These are phyloP conservation scores for Trissonchulus latispiculum DNA, from an alignment of 2,888 invertebrate genomes.

Conservation along the genomic window DNA sequence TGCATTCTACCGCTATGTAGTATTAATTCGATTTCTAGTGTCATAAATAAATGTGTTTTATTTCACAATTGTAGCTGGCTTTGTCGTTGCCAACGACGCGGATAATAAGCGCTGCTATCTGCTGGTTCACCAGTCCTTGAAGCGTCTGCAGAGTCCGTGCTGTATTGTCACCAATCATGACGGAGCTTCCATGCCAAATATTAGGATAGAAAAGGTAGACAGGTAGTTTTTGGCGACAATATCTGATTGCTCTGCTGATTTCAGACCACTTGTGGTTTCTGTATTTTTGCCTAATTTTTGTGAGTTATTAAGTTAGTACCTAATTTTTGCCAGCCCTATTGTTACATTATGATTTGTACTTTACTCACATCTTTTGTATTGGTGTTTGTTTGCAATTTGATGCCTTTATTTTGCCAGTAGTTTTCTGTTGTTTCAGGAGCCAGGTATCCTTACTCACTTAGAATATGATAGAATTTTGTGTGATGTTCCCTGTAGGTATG, in stretches of 20 bases:
- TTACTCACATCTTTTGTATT: not conserved
- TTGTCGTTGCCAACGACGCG: constrained; percentile 92
- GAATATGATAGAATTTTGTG: constrained; percentile 85
- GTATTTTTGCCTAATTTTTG: too few relatives aligned
- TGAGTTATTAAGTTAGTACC: too few relatives aligned
- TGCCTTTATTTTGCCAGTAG: too few relatives aligned
- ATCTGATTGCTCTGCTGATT: too few relatives aligned
- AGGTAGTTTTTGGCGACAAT: not conserved
- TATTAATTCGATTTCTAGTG: too few relatives aligned
- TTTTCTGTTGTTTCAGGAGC: not conserved
- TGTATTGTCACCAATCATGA: constrained; percentile 92
- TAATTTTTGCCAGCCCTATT: not conserved
- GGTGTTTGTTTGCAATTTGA: too few relatives aligned
- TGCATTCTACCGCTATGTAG: too few relatives aligned
- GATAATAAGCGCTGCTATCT: constrained; percentile 90
- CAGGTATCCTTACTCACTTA: constrained; percentile 40
- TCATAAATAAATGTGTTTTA: too few relatives aligned
- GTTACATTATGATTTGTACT: not conserved
- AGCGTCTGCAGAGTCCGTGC: constrained; percentile 84
- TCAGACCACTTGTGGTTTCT: too few relatives aligned
- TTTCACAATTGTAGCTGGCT: constrained; percentile 56
- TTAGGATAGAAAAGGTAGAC: constrained; percentile 46
- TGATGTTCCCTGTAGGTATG: constrained; percentile 73
- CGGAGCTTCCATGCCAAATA: constrained; percentile 73
- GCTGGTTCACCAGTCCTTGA: constrained; percentile 88